Base-by-base conservation (phyloP, 1,140 invertebrate genomes). In the Campoletis sonorensis region DNA sequence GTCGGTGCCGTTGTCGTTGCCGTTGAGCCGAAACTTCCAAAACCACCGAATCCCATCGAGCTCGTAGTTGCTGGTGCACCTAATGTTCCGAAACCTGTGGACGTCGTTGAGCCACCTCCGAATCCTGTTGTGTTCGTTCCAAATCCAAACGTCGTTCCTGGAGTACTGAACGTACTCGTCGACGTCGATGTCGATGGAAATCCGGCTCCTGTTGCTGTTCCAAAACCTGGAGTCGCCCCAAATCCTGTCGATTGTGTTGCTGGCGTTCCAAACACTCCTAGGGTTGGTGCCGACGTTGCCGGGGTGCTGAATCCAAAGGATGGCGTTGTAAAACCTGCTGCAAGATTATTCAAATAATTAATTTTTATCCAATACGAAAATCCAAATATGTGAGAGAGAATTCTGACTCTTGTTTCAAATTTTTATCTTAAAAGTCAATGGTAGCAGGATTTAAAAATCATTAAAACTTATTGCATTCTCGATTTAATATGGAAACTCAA, bases 221-320 rank as follows among this genome's bases (percentile, higher is more conserved):
- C 90, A 85, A 94, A 94, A 13, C 89, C 90, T 13, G 88, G 79
- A 15, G 91, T 86, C 4, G 92, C 88, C 18, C 92, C 91, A 90
- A 94, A 94, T 73, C 92, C 84, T 16, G 89, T 88, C n/a, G 91
- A 76, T 79, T 79, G 79, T 1, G 82, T 79, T 21, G 79, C 75
- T n/a, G 82, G 87, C 1, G 91, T 86, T 15, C 92, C 92, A 76
- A 93, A 93, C 0, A 49, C 76, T 13, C 58, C 21, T 5, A 88
- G 70, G 45, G 86, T 86, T 8, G 88, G 82, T 16, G 86, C 79
- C n/a, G 86, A 87, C 27, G 87, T 89, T 40, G 86, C 86, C 18
- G 89, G 88, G 49, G 89, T 86, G 27, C 85, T 88, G 81, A 92
- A 92, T 49, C 86, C 87, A 40, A 91, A 92, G 10, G 87, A 87